These are phyloP conservation scores for Mellivora capensis DNA, from an alignment of 2,113 vertebrate genomes.

Conservation along the genomic window DNA sequence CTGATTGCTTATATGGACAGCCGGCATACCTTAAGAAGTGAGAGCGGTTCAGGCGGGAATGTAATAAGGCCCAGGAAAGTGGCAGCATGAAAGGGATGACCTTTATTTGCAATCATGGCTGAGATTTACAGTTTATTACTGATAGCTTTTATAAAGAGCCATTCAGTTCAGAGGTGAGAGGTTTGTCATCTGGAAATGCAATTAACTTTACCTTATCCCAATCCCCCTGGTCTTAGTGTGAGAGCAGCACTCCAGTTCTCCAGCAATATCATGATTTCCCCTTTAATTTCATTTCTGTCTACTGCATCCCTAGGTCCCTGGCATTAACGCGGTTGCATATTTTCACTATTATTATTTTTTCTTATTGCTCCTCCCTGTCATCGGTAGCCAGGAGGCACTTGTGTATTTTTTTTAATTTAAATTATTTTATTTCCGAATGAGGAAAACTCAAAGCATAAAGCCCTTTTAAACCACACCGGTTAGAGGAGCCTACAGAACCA, in stretches of 20 bases:
- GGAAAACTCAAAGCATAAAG: constrained; percentile 77
- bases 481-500: constrained; percentile 57
- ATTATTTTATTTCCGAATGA: constrained; percentile 80
- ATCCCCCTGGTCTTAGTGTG: constrained; percentile 86
- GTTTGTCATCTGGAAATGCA: constrained; percentile 94
- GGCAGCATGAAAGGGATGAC: constrained; percentile 88
- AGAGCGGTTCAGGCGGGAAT: constrained; percentile 82
- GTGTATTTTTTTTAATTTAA: constrained; percentile 68
- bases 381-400: constrained; percentile 75
- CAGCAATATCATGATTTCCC: constrained; percentile 81
- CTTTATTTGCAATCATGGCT: constrained; percentile 93
- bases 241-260: constrained; percentile 83
- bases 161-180: constrained; percentile 93
- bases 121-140: constrained; percentile 94
- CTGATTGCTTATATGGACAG: constrained; percentile 80
- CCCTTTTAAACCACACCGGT: constrained; percentile 73
- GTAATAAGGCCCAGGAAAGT: constrained; percentile 85
- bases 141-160: constrained; percentile 93
- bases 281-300: constrained; percentile 85
- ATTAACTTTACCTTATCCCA: constrained; percentile 92
- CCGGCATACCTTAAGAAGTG: constrained; percentile 84
- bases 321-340: constrained; percentile 80
- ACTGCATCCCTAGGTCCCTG: constrained; percentile 78
- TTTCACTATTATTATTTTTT: constrained; percentile 82
- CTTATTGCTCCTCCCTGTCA: constrained; percentile 76